Conservation (phyloP, 2,888 invertebrate genomes). For the Pyrgus malvae region DNA sequence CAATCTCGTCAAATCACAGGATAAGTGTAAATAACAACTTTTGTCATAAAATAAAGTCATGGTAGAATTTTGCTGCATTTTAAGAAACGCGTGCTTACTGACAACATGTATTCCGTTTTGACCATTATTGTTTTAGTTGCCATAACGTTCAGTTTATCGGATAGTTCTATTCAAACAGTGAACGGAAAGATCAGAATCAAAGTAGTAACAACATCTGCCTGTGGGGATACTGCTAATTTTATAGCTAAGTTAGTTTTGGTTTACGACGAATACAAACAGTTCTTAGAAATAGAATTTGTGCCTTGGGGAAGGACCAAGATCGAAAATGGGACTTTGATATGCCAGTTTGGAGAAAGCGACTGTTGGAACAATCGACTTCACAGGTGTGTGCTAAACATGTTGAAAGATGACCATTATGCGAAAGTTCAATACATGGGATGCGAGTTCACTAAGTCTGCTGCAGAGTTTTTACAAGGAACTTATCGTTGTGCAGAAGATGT, state of each 20-base stretch:
- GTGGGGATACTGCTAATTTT: slow-evolving; percentile 57
- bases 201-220: slow-evolving; percentile 60
- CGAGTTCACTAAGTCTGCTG: slow-evolving; percentile 54
- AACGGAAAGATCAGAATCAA: slow-evolving; percentile 63
- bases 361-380: slow-evolving; percentile 72
- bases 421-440: slow-evolving; percentile 65
- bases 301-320: slow-evolving; percentile 68
- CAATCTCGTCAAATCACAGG: background rate
- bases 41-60: background rate
- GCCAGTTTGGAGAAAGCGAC: slow-evolving; percentile 56
- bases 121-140: background rate
- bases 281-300: slow-evolving; percentile 62
- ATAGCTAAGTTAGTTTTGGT: slow-evolving; percentile 51
- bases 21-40: no score
- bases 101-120: background rate
- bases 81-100: background rate
- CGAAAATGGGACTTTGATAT: slow-evolving; percentile 46
- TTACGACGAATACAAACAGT: slow-evolving; percentile 52
- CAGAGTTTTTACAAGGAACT: slow-evolving; percentile 45
- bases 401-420: slow-evolving; percentile 52
- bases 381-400: slow-evolving; percentile 57
- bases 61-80: background rate
- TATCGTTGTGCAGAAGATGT: slow-evolving; percentile 54
- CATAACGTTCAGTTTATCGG: background rate
- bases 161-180: slow-evolving; percentile 41